Conservation (phyloP, 1,140 invertebrate species). For the Melipona quadrifasciata region DNA sequence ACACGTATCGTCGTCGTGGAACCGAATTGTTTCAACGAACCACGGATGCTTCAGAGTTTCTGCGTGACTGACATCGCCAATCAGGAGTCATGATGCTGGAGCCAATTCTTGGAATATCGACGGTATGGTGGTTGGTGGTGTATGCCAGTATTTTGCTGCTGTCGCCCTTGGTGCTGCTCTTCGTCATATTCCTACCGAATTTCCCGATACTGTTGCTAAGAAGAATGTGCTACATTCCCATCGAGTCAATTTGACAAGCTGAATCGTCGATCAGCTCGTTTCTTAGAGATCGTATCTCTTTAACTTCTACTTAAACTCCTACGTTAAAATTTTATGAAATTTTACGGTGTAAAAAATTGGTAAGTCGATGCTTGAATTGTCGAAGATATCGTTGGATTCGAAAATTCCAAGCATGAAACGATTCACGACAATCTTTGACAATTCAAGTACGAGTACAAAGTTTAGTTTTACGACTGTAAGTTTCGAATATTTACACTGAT, state of each 20-base stretch:
- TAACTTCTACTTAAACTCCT: neutral
- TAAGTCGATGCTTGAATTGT: neutral
- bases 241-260: slow-evolving; percentile 75
- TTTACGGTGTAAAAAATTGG: neutral
- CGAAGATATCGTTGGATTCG: neutral
- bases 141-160: slow-evolving; percentile 76
- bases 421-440: neutral
- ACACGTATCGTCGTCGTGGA: slow-evolving; percentile 7
- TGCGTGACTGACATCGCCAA: slow-evolving; percentile 19
- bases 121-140: slow-evolving; percentile 76
- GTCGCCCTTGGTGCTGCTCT: slow-evolving; percentile 75
- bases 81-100: slow-evolving; percentile 69
- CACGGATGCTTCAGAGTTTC: slow-evolving; percentile 10
- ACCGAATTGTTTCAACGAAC: slow-evolving; percentile 32
- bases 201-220: slow-evolving; percentile 77
- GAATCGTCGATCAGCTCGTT: neutral
- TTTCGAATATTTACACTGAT: neutral
- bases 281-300: neutral
- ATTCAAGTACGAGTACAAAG: neutral
- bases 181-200: slow-evolving; percentile 77
- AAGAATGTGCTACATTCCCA: slow-evolving; percentile 78
- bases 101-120: slow-evolving; percentile 71
- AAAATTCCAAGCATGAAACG: neutral
- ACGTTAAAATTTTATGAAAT: too few relatives aligned
- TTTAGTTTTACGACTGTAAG: neutral